Evolutionary conservation across 53 echinoderm and acorn worm species (phyloP).

Genomic region (Hippasteria phrygiana): DNA sequence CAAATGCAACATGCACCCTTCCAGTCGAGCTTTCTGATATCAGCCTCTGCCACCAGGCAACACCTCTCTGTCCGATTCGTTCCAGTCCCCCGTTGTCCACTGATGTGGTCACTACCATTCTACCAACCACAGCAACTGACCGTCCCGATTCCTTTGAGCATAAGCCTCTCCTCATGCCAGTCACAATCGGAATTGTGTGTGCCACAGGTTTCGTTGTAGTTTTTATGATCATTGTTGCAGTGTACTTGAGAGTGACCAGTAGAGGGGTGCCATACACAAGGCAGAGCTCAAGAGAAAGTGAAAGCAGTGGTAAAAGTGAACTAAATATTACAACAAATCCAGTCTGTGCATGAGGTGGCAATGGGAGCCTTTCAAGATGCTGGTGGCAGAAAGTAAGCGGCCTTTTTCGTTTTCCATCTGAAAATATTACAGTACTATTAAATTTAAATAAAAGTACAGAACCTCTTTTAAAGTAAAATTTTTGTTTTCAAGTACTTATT

Average conservation of each 20-base stretch:
- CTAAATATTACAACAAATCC: not conserved
- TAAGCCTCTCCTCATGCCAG: not conserved
- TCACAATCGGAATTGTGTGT: not conserved
- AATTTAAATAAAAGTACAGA: too few relatives aligned
- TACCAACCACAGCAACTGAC: not conserved
- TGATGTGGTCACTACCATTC: not conserved
- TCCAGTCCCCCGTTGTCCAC: not conserved
- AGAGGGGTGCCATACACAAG: not conserved
- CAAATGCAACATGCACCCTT: conserved; percentile 1
- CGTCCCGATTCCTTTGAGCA: not conserved
- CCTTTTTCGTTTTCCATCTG: too few relatives aligned
- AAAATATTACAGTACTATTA: too few relatives aligned
- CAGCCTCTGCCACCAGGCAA: not conserved
- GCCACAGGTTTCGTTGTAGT: not conserved
- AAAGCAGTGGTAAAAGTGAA: not conserved
- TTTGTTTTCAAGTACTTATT: too few relatives aligned
- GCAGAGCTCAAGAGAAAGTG: not conserved
- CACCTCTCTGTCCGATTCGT: not conserved
- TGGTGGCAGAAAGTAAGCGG: too few relatives aligned
- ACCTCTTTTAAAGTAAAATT: too few relatives aligned
- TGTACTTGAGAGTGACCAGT: not conserved
- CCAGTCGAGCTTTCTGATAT: not conserved
- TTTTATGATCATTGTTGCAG: not conserved
- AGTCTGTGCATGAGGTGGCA: not conserved
- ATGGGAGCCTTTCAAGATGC: not conserved